Evolutionary conservation across 35 echinoderm and acorn worm genomes (phyloP).

Genomic region (Stichopus chloronotus): DNA sequence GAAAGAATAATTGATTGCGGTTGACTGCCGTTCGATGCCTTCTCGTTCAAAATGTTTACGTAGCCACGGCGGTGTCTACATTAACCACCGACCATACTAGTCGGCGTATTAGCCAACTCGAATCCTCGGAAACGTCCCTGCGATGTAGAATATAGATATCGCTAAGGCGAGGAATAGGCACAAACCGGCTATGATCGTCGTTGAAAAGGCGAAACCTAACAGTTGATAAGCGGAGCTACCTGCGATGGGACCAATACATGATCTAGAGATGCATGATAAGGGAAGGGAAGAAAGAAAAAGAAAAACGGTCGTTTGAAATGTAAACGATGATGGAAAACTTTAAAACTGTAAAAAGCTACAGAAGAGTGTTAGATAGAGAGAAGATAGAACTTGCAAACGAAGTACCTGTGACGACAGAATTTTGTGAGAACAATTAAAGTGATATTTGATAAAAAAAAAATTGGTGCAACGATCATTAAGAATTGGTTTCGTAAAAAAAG

Average conservation of each 20-base stretch:
- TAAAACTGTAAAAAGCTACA: background rate
- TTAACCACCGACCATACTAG: too few species aligned
- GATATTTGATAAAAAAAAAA: background rate
- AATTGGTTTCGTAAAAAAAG: background rate
- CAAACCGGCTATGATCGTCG: background rate
- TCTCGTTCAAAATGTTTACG: too few species aligned
- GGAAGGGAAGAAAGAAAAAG: background rate
- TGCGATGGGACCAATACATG: conserved; percentile 21
- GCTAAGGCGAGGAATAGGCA: conserved; percentile 9
- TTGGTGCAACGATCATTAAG: background rate
- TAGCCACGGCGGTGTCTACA: too few species aligned
- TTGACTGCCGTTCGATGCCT: too few species aligned
- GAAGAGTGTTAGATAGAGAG: background rate
- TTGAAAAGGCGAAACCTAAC: conserved; percentile 11
- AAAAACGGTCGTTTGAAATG: background rate
- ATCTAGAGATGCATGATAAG: background rate
- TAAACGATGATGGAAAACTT: background rate
- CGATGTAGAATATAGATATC: background rate
- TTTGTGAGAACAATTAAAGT: background rate
- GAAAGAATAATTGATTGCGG: too few species aligned
- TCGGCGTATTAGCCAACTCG: background rate
- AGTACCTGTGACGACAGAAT: background rate
- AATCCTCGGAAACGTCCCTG: background rate
- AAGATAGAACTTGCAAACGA: background rate
- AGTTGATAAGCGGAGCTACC: conserved; percentile 26